Conservation (phyloP, 1,140 invertebrate species). For the Anoplolepis gracilipes region DNA sequence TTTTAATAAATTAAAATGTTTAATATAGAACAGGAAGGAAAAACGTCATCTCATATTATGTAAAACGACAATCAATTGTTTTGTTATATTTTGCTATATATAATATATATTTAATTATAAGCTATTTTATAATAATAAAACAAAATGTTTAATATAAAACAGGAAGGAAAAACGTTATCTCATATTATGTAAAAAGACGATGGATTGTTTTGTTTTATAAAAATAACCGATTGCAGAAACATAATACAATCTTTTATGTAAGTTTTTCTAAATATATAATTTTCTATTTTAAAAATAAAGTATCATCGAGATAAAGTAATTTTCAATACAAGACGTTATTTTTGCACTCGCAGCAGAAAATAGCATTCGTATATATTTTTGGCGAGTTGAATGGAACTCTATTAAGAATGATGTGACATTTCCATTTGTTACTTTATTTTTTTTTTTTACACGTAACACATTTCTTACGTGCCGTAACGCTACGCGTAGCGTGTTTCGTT, state of each 20-base stretch:
- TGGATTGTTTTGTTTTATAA: neutral
- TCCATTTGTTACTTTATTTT: neutral
- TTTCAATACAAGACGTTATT: neutral
- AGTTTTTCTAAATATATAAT: neutral
- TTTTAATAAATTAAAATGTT: no score
- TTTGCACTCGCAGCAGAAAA: neutral
- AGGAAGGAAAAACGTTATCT: neutral
- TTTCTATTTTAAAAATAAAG: neutral
- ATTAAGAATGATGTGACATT: neutral
- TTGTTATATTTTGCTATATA: no score
- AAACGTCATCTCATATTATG: neutral
- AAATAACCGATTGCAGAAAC: neutral
- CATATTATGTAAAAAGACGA: neutral
- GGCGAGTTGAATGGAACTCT: neutral
- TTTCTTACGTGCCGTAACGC: neutral
- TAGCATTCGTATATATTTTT: slow-evolving; percentile 15
- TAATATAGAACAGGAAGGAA: neutral
- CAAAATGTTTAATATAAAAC: neutral
- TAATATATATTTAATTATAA: neutral
- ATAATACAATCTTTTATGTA: neutral
- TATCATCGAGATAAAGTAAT: neutral
- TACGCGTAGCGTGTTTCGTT: neutral
- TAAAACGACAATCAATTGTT: neutral
- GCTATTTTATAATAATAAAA: neutral
- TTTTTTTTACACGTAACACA: neutral